Conservation (phyloP, 35 echinoderm and acorn worm genomes). For the Apostichopus parvimensis region DNA sequence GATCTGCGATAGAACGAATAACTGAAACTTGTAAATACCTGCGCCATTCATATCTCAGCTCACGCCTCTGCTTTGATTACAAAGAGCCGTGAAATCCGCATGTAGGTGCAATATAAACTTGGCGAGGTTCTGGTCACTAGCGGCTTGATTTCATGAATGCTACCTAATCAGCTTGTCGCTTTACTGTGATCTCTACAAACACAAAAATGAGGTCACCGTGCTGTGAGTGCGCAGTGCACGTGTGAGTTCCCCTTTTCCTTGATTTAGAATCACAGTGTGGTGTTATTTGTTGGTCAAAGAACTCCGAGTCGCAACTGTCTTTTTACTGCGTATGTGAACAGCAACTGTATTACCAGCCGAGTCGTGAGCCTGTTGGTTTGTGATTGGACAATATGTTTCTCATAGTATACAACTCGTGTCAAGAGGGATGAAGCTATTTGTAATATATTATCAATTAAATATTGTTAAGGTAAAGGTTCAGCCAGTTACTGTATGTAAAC, state of each 20-base stretch:
- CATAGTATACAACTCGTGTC: no score
- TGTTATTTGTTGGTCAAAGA: constrained; percentile 14
- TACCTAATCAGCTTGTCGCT: constrained; percentile 20
- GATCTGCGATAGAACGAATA: no score
- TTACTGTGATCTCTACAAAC: not conserved
- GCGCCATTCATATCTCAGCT: not conserved
- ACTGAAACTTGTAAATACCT: no score
- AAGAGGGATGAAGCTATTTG: no score
- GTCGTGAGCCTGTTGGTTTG: no score
- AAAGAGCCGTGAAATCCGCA: not conserved
- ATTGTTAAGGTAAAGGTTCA: no score
- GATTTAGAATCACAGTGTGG: constrained; percentile 35
- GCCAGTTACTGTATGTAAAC: no score
- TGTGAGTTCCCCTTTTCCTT: not conserved
- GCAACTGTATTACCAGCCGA: no score
- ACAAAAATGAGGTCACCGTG: constrained; percentile 27
- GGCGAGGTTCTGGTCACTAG: not conserved
- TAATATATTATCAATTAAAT: no score
- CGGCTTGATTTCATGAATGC: constrained; percentile 1
- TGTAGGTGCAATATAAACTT: not conserved
- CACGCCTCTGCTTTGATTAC: not conserved
- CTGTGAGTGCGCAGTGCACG: constrained; percentile 15
- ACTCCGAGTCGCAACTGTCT: not conserved
- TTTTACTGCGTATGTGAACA: not conserved
- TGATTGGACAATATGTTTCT: no score